phyloP scores from a whole-genome alignment of 2,888 invertebrate species.

The Lucinisca nassula region DNA sequence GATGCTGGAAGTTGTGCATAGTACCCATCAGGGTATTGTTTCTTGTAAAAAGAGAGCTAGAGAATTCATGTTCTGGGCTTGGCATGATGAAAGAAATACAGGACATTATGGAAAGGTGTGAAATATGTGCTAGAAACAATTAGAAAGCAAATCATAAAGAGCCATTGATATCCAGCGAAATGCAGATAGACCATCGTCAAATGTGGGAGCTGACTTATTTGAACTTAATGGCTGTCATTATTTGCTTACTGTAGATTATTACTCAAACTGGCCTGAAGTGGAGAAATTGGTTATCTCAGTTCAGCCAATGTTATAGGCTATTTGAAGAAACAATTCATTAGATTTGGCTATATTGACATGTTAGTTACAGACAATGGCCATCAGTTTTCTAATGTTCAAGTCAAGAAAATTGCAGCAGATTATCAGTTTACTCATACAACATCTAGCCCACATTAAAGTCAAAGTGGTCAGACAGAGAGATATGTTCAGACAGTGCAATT shows the following conservation, averaged over 20 bases:
- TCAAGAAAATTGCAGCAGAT: constrained; percentile 22
- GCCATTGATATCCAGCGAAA: constrained; percentile 50
- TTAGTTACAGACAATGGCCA: constrained; percentile 53
- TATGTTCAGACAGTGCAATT: constrained; percentile 52
- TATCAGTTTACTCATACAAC: constrained; percentile 43
- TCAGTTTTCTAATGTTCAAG: constrained; percentile 28
- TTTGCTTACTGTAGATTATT: constrained; percentile 54
- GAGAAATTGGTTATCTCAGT: constrained; percentile 39
- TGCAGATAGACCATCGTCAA: constrained; percentile 57
- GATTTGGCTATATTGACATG: constrained; percentile 29
- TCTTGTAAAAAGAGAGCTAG: constrained; percentile 46
- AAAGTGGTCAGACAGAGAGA: constrained; percentile 45
- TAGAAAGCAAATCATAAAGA: constrained; percentile 43
- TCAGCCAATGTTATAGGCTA: constrained; percentile 24
- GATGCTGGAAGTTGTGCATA: constrained; percentile 46
- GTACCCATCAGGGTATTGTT: constrained; percentile 36
- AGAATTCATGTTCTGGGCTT: constrained; percentile 50
- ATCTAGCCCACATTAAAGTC: constrained; percentile 16
- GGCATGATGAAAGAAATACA: constrained; percentile 34
- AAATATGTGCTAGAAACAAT: constrained; percentile 31
- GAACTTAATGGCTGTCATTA: constrained; percentile 51
- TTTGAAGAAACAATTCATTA: constrained; percentile 49
- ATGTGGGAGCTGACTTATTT: constrained; percentile 60
- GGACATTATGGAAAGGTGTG: constrained; percentile 39
- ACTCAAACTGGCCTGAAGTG: constrained; percentile 58